These are phyloP conservation scores for Pachypeltis micranthus DNA, from an alignment of 1,140 invertebrate species.

Conservation along the genomic window DNA sequence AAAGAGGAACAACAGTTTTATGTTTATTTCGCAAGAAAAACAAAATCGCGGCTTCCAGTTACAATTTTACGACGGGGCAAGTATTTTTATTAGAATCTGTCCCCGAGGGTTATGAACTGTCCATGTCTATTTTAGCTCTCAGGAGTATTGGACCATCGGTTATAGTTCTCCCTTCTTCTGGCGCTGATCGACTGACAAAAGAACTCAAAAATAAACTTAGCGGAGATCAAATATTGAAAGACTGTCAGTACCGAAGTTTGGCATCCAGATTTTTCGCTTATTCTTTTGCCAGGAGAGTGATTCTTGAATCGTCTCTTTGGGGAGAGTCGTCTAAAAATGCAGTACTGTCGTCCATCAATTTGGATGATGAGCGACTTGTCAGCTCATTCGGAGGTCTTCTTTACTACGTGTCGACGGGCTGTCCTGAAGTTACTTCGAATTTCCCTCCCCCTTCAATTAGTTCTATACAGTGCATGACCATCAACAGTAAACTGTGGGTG, in stretches of 20 bases:
- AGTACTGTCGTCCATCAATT: neutral
- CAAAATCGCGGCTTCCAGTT: neutral
- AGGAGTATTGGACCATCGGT: neutral
- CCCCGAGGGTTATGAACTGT: neutral
- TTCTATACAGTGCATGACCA: neutral
- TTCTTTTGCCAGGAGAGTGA: neutral
- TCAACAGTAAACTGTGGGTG: neutral
- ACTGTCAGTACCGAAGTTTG: neutral
- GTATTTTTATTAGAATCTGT: neutral
- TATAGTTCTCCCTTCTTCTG: neutral
- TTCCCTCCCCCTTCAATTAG: neutral
- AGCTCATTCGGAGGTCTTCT: neutral
- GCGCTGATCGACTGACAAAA: neutral
- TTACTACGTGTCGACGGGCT: neutral
- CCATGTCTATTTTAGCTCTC: neutral
- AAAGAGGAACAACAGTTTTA: no score
- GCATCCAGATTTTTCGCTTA: neutral
- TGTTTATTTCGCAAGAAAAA: neutral
- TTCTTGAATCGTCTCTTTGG: neutral
- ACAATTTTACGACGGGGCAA: neutral
- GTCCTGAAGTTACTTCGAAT: neutral
- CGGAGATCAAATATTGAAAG: neutral
- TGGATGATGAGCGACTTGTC: neutral
- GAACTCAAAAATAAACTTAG: neutral
- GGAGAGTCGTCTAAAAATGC: neutral